Base-by-base conservation (phyloP, 1,140 invertebrate genomes). In the Gonioctena quinquepunctata region DNA sequence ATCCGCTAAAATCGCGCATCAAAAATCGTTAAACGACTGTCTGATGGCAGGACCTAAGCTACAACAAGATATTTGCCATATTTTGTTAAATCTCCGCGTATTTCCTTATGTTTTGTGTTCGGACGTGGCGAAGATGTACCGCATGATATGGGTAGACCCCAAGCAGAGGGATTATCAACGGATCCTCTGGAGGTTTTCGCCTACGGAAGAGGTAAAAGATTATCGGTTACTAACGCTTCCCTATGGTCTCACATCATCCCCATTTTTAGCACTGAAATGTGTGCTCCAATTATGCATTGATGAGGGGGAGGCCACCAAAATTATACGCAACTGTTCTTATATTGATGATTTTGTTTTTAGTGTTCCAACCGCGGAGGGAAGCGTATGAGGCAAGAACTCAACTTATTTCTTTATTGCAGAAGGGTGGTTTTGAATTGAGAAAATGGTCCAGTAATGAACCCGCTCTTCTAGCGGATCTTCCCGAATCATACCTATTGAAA, bases 81-180 rank as follows among this genome's bases (percentile, higher is more conserved):
- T 84, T 64, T 42, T 85, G 13, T 16, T 83, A 0, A 63, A 78
- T 6, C 86, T 86, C 72, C 68, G 83, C 8, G 69, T 71, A 7
- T 75, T 80, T 52, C 61, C 65, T 33, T 77, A 77, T 66, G 78
- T 78, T 1, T 23, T 85, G 0, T 71, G 71, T 6, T 74, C 72
- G 13, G 82, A 85, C 50, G 80, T 85, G 50, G 69, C 72, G 60
- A 79, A 8, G 25, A 60, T 60, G 57, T 60, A 26, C 25, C 8
- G 57, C 0, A 60, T 60, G 25, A 60, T 60, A 19, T n/a, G 8
- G 18, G 22, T 60, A 3, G 25, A 60, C 1, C 16, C 11, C 6
- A 11, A 19, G 11, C 2, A 60, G 11, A 8, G 22, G 13, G 22
- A 60, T 13, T 60, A 60, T 27, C 57, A 60, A 1, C 1, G 57